Percentiles rank a stretch among this genome's conserved stretches.
Conservation (phyloP, 2,888 invertebrate species). For the Mystacides longicornis region DNA sequence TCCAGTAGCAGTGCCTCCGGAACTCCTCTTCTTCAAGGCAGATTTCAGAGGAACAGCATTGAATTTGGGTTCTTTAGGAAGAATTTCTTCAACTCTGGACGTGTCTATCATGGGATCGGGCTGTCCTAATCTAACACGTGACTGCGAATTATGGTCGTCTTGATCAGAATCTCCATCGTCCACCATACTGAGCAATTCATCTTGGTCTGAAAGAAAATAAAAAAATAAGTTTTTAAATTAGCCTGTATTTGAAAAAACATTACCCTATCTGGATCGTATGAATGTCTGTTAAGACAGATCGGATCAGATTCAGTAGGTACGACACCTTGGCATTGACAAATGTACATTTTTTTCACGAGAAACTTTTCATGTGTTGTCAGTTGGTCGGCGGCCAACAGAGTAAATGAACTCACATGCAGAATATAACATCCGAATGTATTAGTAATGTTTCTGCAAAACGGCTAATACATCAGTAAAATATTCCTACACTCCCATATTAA, state of each 20-base stretch:
- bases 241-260: too few relatives aligned
- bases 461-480: too few relatives aligned
- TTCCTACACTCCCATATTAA: too few relatives aligned
- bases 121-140: slow-evolving; percentile 50
- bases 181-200: slow-evolving; percentile 31
- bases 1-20: slow-evolving; percentile 33
- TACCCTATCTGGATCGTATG: too few relatives aligned
- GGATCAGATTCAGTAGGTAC: too few relatives aligned
- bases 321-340: slow-evolving; percentile 2
- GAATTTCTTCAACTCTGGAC: slow-evolving; percentile 82
- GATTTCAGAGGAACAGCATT: slow-evolving; percentile 89
- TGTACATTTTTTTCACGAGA: background rate
- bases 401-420: background rate
- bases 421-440: too few relatives aligned
- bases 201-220: slow-evolving; percentile 36
- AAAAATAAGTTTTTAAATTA: too few relatives aligned
- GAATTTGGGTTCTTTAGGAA: slow-evolving; percentile 86
- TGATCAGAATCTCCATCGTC: slow-evolving; percentile 50
- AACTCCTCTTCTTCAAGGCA: slow-evolving; percentile 75
- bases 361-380: background rate
- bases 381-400: background rate
- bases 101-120: slow-evolving; percentile 69
- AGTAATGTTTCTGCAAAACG: too few relatives aligned
- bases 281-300: too few relatives aligned
- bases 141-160: slow-evolving; percentile 56